Evolutionary conservation across 2,888 invertebrate species (phyloP), one percentile per base, ranked within the genome.

Genomic region (Apotomis betuletana): DNA sequence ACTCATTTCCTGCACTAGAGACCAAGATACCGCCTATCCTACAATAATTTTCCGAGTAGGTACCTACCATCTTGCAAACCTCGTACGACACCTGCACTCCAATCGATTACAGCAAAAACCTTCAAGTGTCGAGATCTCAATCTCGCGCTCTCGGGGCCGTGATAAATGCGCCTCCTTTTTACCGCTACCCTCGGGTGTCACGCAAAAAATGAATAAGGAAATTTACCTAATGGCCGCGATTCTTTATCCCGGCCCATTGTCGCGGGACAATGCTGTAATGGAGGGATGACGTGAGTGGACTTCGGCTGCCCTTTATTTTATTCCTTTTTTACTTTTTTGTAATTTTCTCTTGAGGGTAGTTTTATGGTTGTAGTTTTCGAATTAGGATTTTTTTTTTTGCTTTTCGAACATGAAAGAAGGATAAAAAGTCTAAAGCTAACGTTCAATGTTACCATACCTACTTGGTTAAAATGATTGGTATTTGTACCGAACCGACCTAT

Each of bases 171-270:
- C 83, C 79, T 84, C 82, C 85, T 88, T 89, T 89, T 89, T 88
- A 88, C 87, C 77, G 67, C 64, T 72, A 63, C 77, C 80, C 85
- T 87, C 88, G 91, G 90, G 92, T 88, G 91, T 91, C 90, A 87
- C 90, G 89, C 88, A 90, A 92, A 92, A 92, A 93, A 92, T 91
- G 92, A 90, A 92, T 91, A 90, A 92, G 92, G 90, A 93, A 93
- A 93, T 93, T 93, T 93, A 91, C 92, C 92, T 93, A 93, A 93
- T 93, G 92, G 92, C 86, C 80, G 83, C 92, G 87, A 93, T 93
- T 92, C 91, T 92, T 93, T 93, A 92, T 90, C 86, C 87, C 87
- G 80, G 85, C 85, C 92, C 87, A 92, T 93, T 93, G 93, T 93
- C 89, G 82, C 83, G 83, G 89, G 87, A 92, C 93, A 92, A 93